phyloP scores from a whole-genome alignment of 1,140 invertebrate genomes.

The Kradibia gibbosae region DNA sequence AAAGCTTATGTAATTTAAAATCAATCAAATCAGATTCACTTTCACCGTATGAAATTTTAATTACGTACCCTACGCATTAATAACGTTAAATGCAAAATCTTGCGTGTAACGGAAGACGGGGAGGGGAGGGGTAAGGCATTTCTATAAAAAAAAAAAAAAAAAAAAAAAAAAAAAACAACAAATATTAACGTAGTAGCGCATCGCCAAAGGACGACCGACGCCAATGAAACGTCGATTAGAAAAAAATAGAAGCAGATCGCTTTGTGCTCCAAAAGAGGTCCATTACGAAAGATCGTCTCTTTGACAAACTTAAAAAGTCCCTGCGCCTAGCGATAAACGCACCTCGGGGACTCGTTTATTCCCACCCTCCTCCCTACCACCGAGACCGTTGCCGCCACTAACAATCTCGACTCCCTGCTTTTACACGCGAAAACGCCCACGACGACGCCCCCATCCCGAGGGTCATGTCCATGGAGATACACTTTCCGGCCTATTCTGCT shows the following conservation, averaged over 20 bases:
- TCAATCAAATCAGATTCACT: no score
- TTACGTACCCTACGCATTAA: no score
- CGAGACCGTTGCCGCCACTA: no score
- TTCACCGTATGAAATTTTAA: no score
- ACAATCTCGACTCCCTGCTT: conserved; percentile 20
- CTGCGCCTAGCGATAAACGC: conserved; percentile 22
- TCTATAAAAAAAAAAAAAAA: no score
- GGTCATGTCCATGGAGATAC: conserved; percentile 36
- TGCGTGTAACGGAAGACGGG: no score
- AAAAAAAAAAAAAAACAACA: no score
- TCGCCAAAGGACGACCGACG: not conserved
- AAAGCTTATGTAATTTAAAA: no score
- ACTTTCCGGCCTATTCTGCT: no score
- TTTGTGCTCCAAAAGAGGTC: conserved; percentile 1
- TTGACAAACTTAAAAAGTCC: conserved; percentile 2
- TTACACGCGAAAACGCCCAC: conserved; percentile 59
- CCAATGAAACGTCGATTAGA: not conserved
- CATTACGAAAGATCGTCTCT: conserved; percentile 12
- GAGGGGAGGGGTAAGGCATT: no score
- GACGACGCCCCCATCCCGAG: conserved; percentile 61
- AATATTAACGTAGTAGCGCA: not conserved
- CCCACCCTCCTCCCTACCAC: conserved; percentile 2
- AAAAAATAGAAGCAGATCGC: not conserved
- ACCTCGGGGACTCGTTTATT: conserved; percentile 39
- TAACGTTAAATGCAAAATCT: no score